Evolutionary conservation across 1,140 invertebrate species (phyloP).

Genomic region (Vanessa atalanta): DNA sequence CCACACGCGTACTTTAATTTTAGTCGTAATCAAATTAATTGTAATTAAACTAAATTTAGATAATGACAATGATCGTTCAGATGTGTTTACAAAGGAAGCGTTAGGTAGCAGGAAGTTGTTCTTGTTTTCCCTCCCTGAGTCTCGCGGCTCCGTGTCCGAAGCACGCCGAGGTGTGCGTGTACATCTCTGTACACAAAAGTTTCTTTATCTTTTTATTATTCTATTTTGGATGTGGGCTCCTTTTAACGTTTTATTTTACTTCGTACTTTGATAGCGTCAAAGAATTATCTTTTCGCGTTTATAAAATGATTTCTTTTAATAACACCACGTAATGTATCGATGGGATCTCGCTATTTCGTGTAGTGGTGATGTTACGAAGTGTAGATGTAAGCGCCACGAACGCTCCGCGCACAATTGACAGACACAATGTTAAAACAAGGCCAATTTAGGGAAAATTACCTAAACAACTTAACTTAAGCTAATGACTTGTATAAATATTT

Average conservation of each 20-base stretch:
- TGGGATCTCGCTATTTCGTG: conserved; percentile 50
- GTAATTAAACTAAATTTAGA: conserved; percentile 41
- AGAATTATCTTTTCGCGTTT: conserved; percentile 58
- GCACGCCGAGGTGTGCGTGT: conserved; percentile 43
- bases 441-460: conserved; percentile 76
- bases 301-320: conserved; percentile 77
- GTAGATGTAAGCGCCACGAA: conserved; percentile 38
- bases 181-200: conserved; percentile 51
- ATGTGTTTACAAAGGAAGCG: conserved; percentile 16
- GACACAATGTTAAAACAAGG: conserved; percentile 64
- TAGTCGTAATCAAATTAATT: conserved; percentile 52
- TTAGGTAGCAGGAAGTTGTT: conserved; percentile 15
- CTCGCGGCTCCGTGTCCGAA: conserved; percentile 52
- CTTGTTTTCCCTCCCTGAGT: conserved; percentile 41
- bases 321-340: conserved; percentile 50
- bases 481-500: conserved; percentile 80
- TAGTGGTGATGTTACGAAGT: conserved; percentile 44
- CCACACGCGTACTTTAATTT: conserved; percentile 74
- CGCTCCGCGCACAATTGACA: conserved; percentile 63
- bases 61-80: conserved; percentile 26
- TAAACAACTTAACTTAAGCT: conserved; percentile 80
- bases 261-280: conserved; percentile 53
- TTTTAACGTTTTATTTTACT: conserved; percentile 60
- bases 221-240: conserved; percentile 75
- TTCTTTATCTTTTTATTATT: conserved; percentile 67